These are phyloP conservation scores for Paralichthys olivaceus DNA, from an alignment of 2,113 vertebrate genomes.

Conservation along the genomic window DNA sequence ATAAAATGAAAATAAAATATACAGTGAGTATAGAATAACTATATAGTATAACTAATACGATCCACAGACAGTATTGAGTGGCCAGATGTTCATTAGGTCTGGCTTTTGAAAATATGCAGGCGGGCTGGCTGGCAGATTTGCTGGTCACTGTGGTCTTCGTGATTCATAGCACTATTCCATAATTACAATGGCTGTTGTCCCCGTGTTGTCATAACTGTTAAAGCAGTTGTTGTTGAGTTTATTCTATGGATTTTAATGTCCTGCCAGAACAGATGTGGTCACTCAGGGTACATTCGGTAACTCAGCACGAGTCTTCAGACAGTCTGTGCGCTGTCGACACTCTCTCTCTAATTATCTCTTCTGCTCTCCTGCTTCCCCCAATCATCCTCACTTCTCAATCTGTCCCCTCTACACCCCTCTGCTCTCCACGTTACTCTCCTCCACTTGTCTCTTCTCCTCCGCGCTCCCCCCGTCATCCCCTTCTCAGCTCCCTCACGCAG, in stretches of 20 bases:
- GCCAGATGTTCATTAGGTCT: conserved; percentile 48
- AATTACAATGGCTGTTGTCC: conserved; percentile 54
- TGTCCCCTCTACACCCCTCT: conserved; percentile 6
- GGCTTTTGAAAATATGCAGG: conserved; percentile 38
- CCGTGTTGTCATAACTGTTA: conserved; percentile 52
- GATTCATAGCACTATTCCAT: conserved; percentile 51
- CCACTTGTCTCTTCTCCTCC: conserved; percentile 14
- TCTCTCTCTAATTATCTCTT: conserved; percentile 42
- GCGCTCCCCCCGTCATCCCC: conserved; percentile 19
- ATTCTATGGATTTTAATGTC: conserved; percentile 29
- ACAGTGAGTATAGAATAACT: not conserved
- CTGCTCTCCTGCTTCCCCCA: conserved; percentile 35
- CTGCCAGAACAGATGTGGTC: conserved; percentile 32
- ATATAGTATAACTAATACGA: conserved; percentile 8
- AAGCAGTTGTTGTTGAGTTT: conserved; percentile 48
- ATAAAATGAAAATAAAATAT: not conserved
- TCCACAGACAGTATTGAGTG: conserved; percentile 5
- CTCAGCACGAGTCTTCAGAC: conserved; percentile 10
- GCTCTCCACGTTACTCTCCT: not conserved
- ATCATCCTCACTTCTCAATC: conserved; percentile 33
- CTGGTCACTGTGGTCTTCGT: conserved; percentile 59
- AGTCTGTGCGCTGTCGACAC: conserved; percentile 8
- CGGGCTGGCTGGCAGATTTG: conserved; percentile 16
- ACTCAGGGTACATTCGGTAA: conserved; percentile 16
- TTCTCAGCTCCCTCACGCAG: conserved; percentile 53